phyloP scores from a whole-genome alignment of 23 tunicate species.

The Oikopleura vanhoeffeni region DNA sequence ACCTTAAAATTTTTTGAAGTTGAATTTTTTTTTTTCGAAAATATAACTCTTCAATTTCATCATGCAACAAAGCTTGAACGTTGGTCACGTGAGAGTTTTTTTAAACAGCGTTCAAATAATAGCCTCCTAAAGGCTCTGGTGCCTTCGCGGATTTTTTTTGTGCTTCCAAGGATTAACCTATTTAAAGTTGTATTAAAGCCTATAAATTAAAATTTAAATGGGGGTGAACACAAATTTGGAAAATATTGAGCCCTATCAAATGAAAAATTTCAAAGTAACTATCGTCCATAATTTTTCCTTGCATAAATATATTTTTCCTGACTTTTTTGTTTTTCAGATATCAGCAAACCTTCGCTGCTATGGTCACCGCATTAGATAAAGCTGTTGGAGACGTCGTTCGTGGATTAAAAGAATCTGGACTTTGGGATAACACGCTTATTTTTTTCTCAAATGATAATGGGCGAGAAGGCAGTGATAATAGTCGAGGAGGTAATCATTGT shows the following conservation, averaged over 20 bases:
- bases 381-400: slow-evolving; percentile 43
- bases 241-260: no score
- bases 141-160: no score
- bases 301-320: no score
- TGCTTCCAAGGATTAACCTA: no score
- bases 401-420: slow-evolving; percentile 30
- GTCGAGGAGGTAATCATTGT: no score
- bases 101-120: neutral
- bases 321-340: no score
- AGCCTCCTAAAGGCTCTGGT: no score
- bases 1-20: neutral
- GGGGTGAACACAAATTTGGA: no score
- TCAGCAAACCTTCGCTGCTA: slow-evolving; percentile 30
- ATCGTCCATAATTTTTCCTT: no score
- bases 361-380: slow-evolving; percentile 91
- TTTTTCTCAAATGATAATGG: neutral
- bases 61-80: neutral
- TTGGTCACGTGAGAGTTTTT: neutral
- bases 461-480: neutral
- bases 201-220: no score
- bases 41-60: neutral
- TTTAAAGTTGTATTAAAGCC: no score
- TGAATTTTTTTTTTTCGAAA: neutral
- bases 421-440: slow-evolving; percentile 58
- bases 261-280: no score